These are phyloP conservation scores for Craniophora ligustri DNA, from an alignment of 2,888 invertebrate genomes.

Conservation along the genomic window DNA sequence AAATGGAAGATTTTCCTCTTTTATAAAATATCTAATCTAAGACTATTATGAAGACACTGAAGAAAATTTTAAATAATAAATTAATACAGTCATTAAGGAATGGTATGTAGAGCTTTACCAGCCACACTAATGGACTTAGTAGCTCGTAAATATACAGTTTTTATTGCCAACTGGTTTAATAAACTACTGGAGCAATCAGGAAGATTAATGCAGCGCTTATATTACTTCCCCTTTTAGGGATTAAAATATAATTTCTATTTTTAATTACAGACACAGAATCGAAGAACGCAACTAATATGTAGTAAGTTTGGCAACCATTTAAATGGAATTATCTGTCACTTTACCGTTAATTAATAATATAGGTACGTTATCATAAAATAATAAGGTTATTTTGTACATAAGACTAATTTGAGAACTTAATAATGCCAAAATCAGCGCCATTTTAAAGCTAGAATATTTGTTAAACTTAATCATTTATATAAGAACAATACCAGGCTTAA, in stretches of 20 bases:
- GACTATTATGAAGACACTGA: conserved; percentile 15
- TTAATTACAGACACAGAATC: conserved; percentile 2
- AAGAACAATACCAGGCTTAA: background rate
- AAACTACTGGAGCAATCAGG: conserved; percentile 46
- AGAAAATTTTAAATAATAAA: conserved; percentile 44
- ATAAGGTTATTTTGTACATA: too few relatives aligned
- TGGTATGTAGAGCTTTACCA: conserved; percentile 42
- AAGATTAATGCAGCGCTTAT: conserved; percentile 45
- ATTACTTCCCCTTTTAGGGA: conserved; percentile 21
- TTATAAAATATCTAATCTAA: background rate
- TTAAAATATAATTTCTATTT: conserved; percentile 23
- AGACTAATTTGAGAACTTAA: too few relatives aligned
- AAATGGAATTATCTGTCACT: too few relatives aligned
- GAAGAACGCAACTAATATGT: too few relatives aligned
- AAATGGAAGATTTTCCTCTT: background rate
- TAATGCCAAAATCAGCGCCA: too few relatives aligned
- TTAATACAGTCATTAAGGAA: conserved; percentile 43
- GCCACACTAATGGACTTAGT: conserved; percentile 50
- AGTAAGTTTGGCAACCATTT: too few relatives aligned
- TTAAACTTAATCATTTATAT: too few relatives aligned
- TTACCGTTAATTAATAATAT: too few relatives aligned
- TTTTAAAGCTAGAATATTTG: too few relatives aligned
- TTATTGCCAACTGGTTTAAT: conserved; percentile 45
- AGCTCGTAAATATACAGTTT: conserved; percentile 49
- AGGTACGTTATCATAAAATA: too few relatives aligned